Evolutionary conservation across 2,797 vertebrate species (phyloP).

Genomic region (Crocodylus rhombifer): DNA sequence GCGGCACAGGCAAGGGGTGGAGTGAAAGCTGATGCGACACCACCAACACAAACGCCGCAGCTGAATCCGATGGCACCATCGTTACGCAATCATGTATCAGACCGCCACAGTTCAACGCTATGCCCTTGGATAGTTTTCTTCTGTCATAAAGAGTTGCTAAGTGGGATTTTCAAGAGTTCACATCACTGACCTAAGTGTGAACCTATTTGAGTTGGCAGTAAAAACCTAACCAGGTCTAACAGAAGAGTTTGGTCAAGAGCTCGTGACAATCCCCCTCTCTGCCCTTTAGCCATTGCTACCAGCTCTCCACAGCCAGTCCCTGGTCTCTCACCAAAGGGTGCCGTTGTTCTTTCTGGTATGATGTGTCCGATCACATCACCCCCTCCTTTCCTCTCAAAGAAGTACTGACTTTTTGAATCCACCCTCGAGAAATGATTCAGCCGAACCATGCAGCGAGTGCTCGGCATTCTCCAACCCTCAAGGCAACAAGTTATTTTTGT

Average conservation of each 20-base stretch:
- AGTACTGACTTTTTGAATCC: neutral
- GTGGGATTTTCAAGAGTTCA: neutral
- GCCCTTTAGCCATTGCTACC: neutral
- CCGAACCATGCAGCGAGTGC: constrained; percentile 16
- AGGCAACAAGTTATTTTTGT: constrained; percentile 57
- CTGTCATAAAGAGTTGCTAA: neutral
- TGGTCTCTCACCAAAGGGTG: rapidly evolving
- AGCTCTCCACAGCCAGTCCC: neutral
- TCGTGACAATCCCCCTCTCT: neutral
- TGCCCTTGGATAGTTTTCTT: neutral
- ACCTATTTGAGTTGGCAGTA: neutral
- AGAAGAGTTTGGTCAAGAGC: neutral
- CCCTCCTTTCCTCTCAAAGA: neutral
- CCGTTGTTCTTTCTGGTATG: rapidly evolving
- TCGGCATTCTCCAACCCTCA: neutral
- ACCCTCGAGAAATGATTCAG: constrained; percentile 25
- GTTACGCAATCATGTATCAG: neutral
- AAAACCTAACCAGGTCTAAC: neutral
- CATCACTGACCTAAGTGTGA: neutral
- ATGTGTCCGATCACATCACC: neutral
- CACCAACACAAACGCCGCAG: neutral
- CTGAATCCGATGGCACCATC: constrained; percentile 25
- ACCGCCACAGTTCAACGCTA: neutral
- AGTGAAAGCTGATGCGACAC: neutral
- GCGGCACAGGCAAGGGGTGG: constrained; percentile 27